Evolutionary conservation across 2,888 invertebrate species (phyloP), one percentile per base, ranked within the genome.

Genomic region (Nebria salina): DNA sequence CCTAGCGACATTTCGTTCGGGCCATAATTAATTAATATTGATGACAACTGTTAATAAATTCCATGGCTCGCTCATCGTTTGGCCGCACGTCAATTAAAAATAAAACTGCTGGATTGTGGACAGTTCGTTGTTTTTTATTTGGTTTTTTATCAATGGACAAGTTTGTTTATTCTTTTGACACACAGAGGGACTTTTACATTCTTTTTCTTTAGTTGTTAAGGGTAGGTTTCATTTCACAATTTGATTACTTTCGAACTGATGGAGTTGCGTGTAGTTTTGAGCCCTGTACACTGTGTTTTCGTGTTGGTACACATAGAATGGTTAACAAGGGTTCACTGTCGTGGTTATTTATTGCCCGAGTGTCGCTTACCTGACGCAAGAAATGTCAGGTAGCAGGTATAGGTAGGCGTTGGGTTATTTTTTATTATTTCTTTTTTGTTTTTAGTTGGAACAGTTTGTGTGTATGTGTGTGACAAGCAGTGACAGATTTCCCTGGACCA

Each of bases 311-410:
- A 85, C 85, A 84, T 84, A 84, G 84, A 85, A 85, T 86, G 73
- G 43, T 81, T 88, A 88, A 89, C 88, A 89, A 88, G 88, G 89
- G 88, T 88, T 87, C 73, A 87, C 87, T 88, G 88, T 88, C 89
- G 87, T 85, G 83, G 88, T 89, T 87, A 89, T 89, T 88, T 89
- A 89, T 88, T 85, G 87, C 86, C 85, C 87, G 85, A 86, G 81
- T 66, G 76, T 81, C 34, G 70, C 70, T 65, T 80, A 76, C 86
- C 86, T 88, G 88, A 88, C 86, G 88, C 88, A 88, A 88, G 88
- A 87, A 82, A 82, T 79, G 88, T 88, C 89, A 88, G 88, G 88
- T 89, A 89, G 88, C 88, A 86, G 86, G 86, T 83, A 86, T 85
- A 87, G 87, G 88, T 88, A 88, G 88, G 88, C 88, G 88, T 88